Conservation (phyloP, 2,797 vertebrate species). For the Pantherophis vulpinus region DNA sequence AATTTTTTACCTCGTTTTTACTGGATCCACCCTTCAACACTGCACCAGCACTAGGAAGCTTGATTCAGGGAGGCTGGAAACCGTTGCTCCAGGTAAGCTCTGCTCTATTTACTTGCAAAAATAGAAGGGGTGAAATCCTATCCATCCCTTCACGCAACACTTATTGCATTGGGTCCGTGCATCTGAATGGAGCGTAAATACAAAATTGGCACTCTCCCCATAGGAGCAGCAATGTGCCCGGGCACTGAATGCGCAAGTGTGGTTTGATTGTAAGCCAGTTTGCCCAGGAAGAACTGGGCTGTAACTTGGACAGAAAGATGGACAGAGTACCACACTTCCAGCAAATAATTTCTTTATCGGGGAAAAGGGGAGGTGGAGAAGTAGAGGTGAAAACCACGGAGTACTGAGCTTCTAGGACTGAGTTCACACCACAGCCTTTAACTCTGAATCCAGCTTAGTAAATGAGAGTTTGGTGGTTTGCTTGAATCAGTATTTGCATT, state of each 20-base stretch:
- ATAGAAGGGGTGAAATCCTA: background rate
- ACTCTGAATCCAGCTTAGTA: background rate
- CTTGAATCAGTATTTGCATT: background rate
- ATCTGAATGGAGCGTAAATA: background rate
- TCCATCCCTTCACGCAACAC: no score
- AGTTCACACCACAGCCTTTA: background rate
- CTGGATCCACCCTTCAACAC: constrained; percentile 88
- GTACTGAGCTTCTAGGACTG: background rate
- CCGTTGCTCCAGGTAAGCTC: constrained; percentile 87
- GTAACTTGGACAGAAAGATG: background rate
- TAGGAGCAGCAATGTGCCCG: background rate
- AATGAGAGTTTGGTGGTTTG: background rate
- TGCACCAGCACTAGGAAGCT: constrained; percentile 86
- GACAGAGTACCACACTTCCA: background rate
- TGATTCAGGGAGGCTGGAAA: constrained; percentile 84
- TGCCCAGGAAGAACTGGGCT: background rate
- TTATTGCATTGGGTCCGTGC: background rate
- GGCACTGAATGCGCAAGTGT: background rate
- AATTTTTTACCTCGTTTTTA: constrained; percentile 90
- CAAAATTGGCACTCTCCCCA: background rate
- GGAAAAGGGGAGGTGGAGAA: background rate
- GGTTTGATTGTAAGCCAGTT: background rate
- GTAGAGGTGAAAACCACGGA: background rate
- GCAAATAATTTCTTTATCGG: background rate
- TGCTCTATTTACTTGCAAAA: background rate